Percentiles rank a stretch among this genome's conserved stretches.
Conservation (phyloP, 2,888 invertebrate species). For the Stenodema calcarata region DNA sequence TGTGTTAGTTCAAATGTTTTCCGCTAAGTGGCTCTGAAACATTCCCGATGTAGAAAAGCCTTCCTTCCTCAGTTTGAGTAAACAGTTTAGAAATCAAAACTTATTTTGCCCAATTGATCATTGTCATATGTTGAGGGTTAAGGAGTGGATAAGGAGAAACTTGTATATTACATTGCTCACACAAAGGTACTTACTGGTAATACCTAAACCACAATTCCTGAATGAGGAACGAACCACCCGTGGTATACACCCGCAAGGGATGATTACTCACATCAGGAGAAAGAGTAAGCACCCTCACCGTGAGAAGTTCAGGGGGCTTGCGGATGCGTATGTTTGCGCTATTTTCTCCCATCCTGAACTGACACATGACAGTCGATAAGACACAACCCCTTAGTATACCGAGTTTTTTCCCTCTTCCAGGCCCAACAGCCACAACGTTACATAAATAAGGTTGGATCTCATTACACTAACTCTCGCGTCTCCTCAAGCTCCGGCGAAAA, state of each 20-base stretch:
- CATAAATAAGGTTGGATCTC: conserved; percentile 36
- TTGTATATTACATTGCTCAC: too few relatives aligned
- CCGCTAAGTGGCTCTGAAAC: too few relatives aligned
- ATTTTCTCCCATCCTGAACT: not conserved
- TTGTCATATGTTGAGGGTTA: too few relatives aligned
- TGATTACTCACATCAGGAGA: conserved; percentile 9
- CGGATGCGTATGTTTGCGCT: not conserved
- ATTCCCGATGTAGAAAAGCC: too few relatives aligned
- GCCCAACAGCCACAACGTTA: conserved; percentile 6
- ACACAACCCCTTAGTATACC: not conserved
- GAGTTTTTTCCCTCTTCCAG: not conserved
- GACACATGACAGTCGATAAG: conserved; percentile 25
- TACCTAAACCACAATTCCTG: too few relatives aligned
- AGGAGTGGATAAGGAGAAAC: too few relatives aligned
- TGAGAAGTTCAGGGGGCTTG: too few relatives aligned
- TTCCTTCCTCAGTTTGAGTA: too few relatives aligned
- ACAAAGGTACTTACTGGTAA: too few relatives aligned
- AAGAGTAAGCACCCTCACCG: not conserved
- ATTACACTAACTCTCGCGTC: conserved; percentile 6
- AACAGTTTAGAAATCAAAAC: too few relatives aligned
- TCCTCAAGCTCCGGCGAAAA: not conserved
- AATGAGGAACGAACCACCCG: not conserved
- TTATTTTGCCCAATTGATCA: too few relatives aligned
- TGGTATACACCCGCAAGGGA: not conserved
- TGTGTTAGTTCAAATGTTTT: too few relatives aligned